Evolutionary conservation across 2,888 invertebrate genomes (phyloP).

Genomic region (Cinara cedri): DNA sequence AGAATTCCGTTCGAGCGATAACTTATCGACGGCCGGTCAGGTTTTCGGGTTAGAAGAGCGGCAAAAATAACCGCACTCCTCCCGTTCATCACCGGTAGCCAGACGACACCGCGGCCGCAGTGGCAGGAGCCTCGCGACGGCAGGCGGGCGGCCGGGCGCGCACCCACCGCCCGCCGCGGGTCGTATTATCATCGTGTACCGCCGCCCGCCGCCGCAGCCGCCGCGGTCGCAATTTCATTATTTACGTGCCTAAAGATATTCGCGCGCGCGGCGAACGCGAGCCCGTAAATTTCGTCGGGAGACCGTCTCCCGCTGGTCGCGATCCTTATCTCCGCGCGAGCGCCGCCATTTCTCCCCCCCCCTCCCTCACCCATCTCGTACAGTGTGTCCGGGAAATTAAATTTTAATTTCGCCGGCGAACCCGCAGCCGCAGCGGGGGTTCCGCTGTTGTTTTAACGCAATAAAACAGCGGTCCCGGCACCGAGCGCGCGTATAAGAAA

Average conservation of each 20-base stretch:
- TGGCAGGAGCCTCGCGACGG: no score
- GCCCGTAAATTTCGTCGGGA: conserved; percentile 43
- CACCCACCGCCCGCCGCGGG: background rate
- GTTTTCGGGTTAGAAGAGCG: background rate
- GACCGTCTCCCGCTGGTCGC: conserved; percentile 40
- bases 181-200: background rate
- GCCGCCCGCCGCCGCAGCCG: background rate
- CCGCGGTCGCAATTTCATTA: conserved; percentile 20
- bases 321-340: conserved; percentile 18
- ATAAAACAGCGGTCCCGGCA: background rate
- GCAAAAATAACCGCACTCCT: conserved; percentile 4
- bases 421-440: conserved; percentile 17
- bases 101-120: no score
- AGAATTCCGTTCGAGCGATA: no score
- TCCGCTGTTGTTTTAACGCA: conserved; percentile 27
- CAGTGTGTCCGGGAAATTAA: conserved; percentile 38
- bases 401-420: conserved; percentile 44
- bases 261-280: conserved; percentile 2
- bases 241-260: conserved; percentile 46
- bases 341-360: background rate
- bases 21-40: background rate
- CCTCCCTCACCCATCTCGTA: background rate
- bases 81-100: no score
- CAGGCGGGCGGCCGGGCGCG: conserved; percentile 22
- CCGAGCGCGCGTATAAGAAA: background rate